Evolutionary conservation across 2,113 vertebrate species (phyloP).

Genomic region (Maccullochella peelii): DNA sequence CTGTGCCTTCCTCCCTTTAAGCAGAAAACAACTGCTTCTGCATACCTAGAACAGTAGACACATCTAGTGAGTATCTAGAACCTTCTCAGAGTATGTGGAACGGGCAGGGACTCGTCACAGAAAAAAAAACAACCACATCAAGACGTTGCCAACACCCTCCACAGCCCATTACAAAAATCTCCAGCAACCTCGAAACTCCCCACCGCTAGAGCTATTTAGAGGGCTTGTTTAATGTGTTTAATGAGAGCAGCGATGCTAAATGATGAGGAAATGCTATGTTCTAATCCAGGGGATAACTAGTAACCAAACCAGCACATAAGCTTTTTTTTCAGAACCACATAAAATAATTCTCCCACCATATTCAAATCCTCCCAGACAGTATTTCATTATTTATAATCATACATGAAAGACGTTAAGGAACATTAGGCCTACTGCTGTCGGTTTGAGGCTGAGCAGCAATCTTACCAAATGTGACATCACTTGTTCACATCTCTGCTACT

Average conservation of each 20-base stretch:
- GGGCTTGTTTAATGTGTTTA: constrained; percentile 15
- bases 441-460: constrained; percentile 1
- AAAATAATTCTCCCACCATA: constrained; percentile 23
- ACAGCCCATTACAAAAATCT: constrained; percentile 41
- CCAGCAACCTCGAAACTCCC: constrained; percentile 24
- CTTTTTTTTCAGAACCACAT: constrained; percentile 24
- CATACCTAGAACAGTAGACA: background rate
- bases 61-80: background rate
- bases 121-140: constrained; percentile 42
- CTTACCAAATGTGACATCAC: background rate
- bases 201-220: constrained; percentile 21
- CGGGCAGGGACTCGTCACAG: constrained; percentile 1
- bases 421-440: background rate
- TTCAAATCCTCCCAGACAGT: constrained; percentile 21
- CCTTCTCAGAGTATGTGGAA: background rate
- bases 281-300: constrained; percentile 18
- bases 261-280: constrained; percentile 49
- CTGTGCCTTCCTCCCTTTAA: background rate
- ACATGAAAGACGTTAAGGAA: background rate
- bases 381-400: constrained; percentile 24
- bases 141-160: constrained; percentile 43
- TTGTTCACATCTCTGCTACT: constrained; percentile 6
- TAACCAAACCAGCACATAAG: constrained; percentile 21
- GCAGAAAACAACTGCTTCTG: background rate
- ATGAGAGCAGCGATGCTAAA: constrained; percentile 19